Evolutionary conservation across 1,140 invertebrate species (phyloP), one percentile per base, ranked within the genome.

Genomic region (Portunus trituberculatus): DNA sequence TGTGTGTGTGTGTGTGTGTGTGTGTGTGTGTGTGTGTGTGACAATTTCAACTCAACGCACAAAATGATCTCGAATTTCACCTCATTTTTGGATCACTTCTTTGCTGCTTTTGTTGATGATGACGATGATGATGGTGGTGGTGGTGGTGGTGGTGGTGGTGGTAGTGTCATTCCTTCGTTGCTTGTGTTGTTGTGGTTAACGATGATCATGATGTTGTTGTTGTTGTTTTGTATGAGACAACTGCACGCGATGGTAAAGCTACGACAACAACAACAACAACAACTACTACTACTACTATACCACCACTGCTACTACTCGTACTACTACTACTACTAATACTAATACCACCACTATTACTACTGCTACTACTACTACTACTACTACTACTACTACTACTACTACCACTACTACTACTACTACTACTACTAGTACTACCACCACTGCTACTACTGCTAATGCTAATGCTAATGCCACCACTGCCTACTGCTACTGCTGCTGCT

Each of bases 351-450:
- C 82, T 91, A 93, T 87, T 91, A 93, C 92, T 93, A 92, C 87
- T 92, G 91, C 92, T 92, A 93, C 92, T 92, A 93, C 92, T 92
- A 93, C 86, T 92, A 93, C 92, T 93, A 91, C 87, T 93, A 93
- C 92, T 83, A 93, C 87, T 83, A 93, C 92, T 83, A n/a, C 92
- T 93, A 93, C 92, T 93, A 93, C 92, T 93, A 83, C 92, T 93
- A 92, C 92, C 91, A 92, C 92, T 52, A 45, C 52, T 83, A 39
- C 89, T 39, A 91, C 92, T 93, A 92, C 92, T 83, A 93, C 86
- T 93, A 93, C 92, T 91, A 93, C 92, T 93, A 93, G 86, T 93
- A 93, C 92, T 91, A 82, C 92, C 92, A 93, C 92, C 92, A 93
- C 92, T 92, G 6, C 84, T 45, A 31, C 28, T 87, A 31, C 14